phyloP scores from a whole-genome alignment of 2,888 invertebrate species.

The Pyralis farinalis region DNA sequence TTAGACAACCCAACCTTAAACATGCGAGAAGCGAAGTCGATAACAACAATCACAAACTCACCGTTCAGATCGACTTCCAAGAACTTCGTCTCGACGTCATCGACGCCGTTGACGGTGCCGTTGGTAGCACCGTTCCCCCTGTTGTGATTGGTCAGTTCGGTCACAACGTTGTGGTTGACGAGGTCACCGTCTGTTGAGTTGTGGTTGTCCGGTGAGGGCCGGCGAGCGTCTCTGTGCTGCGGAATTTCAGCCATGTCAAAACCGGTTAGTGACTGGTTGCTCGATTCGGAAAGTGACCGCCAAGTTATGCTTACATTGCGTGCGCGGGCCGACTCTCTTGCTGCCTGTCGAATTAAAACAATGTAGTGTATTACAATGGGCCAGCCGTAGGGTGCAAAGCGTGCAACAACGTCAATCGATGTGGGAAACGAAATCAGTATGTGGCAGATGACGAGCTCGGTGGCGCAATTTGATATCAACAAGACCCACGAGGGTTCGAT shows the following conservation, averaged over 20 bases:
- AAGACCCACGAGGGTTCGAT: too few relatives aligned
- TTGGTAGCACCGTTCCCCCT: slow-evolving; percentile 31
- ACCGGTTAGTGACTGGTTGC: slow-evolving; percentile 66
- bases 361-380: too few relatives aligned
- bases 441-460: too few relatives aligned
- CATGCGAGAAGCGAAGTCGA: too few relatives aligned
- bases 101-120: slow-evolving; percentile 41
- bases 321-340: slow-evolving; percentile 50
- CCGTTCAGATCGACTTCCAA: slow-evolving; percentile 70
- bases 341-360: slow-evolving; percentile 32
- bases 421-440: too few relatives aligned
- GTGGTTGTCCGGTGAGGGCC: slow-evolving; percentile 33
- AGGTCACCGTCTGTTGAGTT: slow-evolving; percentile 35
- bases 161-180: slow-evolving; percentile 36
- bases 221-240: slow-evolving; percentile 28
- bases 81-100: slow-evolving; percentile 56
- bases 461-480: too few relatives aligned
- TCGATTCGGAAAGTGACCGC: slow-evolving; percentile 73
- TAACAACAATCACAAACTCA: slow-evolving; percentile 27
- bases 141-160: slow-evolving; percentile 34
- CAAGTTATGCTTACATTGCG: slow-evolving; percentile 74
- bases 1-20: too few relatives aligned
- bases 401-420: too few relatives aligned
- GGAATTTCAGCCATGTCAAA: slow-evolving; percentile 49
- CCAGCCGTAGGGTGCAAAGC: too few relatives aligned